Conservation (phyloP, 2,888 invertebrate genomes). For the Invenusta paracnida region DNA sequence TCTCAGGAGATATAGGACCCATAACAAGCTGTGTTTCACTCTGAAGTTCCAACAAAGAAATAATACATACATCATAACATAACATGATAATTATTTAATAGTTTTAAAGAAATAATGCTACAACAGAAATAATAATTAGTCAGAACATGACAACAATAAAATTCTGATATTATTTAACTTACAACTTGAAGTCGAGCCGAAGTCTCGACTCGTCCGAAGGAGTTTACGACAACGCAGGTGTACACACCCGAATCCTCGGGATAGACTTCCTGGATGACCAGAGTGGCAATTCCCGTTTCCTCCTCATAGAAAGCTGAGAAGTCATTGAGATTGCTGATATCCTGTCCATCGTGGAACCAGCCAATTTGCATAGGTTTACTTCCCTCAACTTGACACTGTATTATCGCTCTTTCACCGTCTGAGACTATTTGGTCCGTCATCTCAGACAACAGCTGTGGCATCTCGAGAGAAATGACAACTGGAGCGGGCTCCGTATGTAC, state of each 20-base stretch:
- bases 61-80: not conserved
- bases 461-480: conserved; percentile 45
- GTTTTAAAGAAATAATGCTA: not conserved
- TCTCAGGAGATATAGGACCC: not conserved
- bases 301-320: conserved; percentile 58
- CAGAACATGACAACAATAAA: no score
- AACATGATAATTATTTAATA: not conserved
- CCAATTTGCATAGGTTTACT: conserved; percentile 47
- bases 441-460: conserved; percentile 53
- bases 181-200: conserved; percentile 53
- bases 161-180: no score
- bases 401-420: conserved; percentile 55
- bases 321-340: conserved; percentile 59
- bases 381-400: conserved; percentile 49
- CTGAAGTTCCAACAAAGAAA: no score
- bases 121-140: not conserved
- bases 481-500: conserved; percentile 44
- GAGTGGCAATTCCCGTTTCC: conserved; percentile 54
- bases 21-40: conserved; percentile 17
- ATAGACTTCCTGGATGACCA: conserved; percentile 60
- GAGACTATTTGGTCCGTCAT: conserved; percentile 50
- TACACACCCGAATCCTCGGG: conserved; percentile 59
- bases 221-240: conserved; percentile 70
- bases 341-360: conserved; percentile 59
- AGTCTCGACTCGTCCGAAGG: conserved; percentile 84